Conservation (phyloP, 2,888 invertebrate species). For the Lagria hirta region DNA sequence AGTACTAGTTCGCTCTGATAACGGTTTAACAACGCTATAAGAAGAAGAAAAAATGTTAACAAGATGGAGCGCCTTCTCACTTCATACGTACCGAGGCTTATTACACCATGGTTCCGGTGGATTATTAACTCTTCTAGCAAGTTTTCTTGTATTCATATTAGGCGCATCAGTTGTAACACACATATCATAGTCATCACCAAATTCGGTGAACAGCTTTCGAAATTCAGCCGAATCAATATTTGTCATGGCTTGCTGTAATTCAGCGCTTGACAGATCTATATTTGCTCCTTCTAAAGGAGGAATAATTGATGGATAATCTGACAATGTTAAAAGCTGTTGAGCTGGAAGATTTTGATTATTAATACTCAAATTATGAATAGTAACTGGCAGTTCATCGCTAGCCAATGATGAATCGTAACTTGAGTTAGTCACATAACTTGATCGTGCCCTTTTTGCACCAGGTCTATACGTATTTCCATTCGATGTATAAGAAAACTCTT, state of each 20-base stretch:
- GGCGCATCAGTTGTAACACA: slow-evolving; percentile 28
- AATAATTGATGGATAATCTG: too few species aligned
- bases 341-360: slow-evolving; percentile 6
- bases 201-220: slow-evolving; percentile 33
- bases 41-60: too few species aligned
- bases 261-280: slow-evolving; percentile 38
- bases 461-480: slow-evolving; percentile 32
- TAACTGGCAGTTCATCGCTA: slow-evolving; percentile 39
- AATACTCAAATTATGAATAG: slow-evolving; percentile 30
- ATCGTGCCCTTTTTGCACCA: slow-evolving; percentile 38
- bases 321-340: too few species aligned
- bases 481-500: slow-evolving; percentile 70
- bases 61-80: too few species aligned
- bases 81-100: too few species aligned
- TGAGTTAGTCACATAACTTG: slow-evolving; percentile 19
- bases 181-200: slow-evolving; percentile 22
- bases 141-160: too few species aligned
- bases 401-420: slow-evolving; percentile 31
- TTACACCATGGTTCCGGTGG: too few species aligned
- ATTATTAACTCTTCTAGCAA: too few species aligned
- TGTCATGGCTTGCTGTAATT: slow-evolving; percentile 37
- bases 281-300: slow-evolving; percentile 16
- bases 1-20: too few species aligned
- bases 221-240: slow-evolving; percentile 48
- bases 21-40: too few species aligned